Percentiles rank a stretch among this genome's conserved stretches.
Evolutionary conservation across 2,888 invertebrate genomes (phyloP).

Genomic region (Chloromyia formosa): DNA sequence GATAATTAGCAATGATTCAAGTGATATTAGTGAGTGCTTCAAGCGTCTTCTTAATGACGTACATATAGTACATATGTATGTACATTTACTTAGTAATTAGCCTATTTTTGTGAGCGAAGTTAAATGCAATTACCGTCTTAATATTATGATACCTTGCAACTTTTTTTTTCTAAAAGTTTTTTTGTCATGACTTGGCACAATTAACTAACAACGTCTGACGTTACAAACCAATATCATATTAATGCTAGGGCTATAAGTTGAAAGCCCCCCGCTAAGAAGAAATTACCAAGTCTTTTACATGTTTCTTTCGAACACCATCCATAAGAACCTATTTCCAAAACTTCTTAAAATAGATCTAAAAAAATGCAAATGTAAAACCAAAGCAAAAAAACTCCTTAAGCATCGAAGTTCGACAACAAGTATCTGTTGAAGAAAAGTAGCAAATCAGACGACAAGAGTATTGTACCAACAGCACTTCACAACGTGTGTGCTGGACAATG

Average conservation of each 20-base stretch:
- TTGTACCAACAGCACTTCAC: neutral
- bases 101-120: too few species aligned
- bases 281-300: neutral
- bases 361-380: neutral
- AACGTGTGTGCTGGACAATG: neutral
- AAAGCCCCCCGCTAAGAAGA: neutral
- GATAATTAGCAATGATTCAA: too few species aligned
- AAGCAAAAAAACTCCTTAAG: too few species aligned
- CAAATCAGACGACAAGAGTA: neutral
- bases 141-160: too few species aligned
- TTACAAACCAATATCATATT: neutral
- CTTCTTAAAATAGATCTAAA: neutral
- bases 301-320: neutral
- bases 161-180: too few species aligned
- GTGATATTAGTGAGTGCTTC: too few species aligned
- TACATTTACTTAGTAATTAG: too few species aligned
- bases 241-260: neutral
- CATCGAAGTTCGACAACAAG: neutral
- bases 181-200: too few species aligned
- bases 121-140: too few species aligned
- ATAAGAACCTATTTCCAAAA: neutral
- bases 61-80: too few species aligned
- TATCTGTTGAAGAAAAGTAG: neutral
- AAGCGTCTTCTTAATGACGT: too few species aligned
- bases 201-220: neutral